Conservation (phyloP, 2,888 invertebrate genomes). For the Agrotis exclamationis region DNA sequence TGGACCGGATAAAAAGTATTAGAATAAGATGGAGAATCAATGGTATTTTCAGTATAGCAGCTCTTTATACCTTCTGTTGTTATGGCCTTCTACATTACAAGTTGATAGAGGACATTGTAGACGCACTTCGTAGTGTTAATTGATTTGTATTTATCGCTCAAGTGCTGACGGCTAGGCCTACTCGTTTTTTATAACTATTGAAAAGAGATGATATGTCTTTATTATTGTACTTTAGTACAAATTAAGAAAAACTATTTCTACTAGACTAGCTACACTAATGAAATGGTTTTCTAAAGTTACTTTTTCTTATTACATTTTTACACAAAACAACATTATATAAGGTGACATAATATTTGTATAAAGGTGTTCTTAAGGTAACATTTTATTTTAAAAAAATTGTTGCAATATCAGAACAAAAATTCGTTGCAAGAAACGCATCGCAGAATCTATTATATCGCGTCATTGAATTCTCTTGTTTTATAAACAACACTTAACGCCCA, state of each 20-base stretch:
- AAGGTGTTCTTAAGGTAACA: not conserved
- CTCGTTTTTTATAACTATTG: not conserved
- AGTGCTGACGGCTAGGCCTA: not conserved
- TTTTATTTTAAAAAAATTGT: not conserved
- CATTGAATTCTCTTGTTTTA: constrained; percentile 37
- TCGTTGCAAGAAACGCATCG: constrained; percentile 10
- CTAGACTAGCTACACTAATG: not conserved
- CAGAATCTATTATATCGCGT: constrained; percentile 23
- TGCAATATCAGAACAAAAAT: constrained; percentile 11
- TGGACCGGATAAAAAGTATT: too few species aligned
- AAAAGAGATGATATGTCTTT: not conserved
- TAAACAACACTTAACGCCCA: constrained; percentile 38
- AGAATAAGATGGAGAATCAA: too few species aligned
- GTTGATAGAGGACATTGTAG: not conserved
- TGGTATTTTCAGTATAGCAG: not conserved
- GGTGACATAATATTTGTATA: too few species aligned
- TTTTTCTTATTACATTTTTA: too few species aligned
- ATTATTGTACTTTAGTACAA: not conserved
- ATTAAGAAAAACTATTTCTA: not conserved
- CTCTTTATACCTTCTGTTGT: not conserved
- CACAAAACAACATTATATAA: too few species aligned
- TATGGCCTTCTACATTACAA: not conserved
- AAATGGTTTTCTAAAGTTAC: not conserved
- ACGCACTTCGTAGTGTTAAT: constrained; percentile 15
- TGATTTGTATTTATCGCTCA: constrained; percentile 13